phyloP scores from a whole-genome alignment of 2,113 vertebrate genomes.

The Cochlearius cochlearius region DNA sequence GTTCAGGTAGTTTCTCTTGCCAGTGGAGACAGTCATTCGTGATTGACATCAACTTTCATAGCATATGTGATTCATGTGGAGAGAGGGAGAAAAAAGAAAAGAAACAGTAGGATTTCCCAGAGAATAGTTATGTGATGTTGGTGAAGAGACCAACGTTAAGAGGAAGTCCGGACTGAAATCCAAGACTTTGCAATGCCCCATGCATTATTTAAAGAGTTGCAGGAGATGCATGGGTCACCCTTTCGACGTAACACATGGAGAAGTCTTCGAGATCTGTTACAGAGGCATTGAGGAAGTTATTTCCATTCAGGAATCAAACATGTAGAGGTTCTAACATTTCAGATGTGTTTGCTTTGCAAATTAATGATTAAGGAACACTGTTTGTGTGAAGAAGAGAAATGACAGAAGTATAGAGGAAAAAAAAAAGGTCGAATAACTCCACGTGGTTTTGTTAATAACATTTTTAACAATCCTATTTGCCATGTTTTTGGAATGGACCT shows the following conservation, averaged over 20 bases:
- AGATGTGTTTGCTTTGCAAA: background rate
- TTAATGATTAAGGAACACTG: background rate
- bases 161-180: background rate
- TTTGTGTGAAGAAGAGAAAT: background rate
- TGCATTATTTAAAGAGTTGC: background rate
- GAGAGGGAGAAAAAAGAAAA: background rate
- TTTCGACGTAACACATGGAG: background rate
- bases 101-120: background rate
- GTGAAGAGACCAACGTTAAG: background rate
- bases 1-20: background rate
- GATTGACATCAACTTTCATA: background rate
- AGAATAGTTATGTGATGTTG: background rate
- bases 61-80: background rate
- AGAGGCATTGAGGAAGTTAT: background rate
- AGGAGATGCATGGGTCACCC: background rate
- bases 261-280: background rate
- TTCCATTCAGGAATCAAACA: background rate
- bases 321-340: background rate
- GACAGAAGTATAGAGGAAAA: background rate
- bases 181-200: background rate
- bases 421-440: background rate
- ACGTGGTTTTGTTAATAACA: background rate
- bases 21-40: background rate
- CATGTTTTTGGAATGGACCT: background rate
- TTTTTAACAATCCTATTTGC: background rate